Evolutionary conservation across 2,113 vertebrate genomes (phyloP).

Genomic region (Capreolus pygargus): DNA sequence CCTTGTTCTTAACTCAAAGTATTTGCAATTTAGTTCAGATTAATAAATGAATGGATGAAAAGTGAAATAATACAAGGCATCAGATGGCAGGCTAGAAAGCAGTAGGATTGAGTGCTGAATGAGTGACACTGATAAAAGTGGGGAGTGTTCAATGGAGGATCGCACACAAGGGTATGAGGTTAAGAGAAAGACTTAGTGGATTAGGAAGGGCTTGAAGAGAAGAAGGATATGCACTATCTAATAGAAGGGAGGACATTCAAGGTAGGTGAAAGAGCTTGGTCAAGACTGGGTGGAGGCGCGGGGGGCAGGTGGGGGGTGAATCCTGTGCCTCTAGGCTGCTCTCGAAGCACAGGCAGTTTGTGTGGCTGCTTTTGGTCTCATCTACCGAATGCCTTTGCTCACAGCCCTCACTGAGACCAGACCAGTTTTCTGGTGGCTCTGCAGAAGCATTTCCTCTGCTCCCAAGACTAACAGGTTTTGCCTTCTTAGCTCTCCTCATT

Average conservation of each 20-base stretch:
- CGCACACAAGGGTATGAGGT: background rate
- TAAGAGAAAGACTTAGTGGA: background rate
- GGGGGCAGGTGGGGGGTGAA: rapidly evolving
- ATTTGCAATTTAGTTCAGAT: constrained; percentile 3
- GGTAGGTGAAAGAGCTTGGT: background rate
- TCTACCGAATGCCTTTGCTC: background rate
- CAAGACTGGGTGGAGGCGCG: background rate
- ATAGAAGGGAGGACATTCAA: background rate
- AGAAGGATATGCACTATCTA: rapidly evolving
- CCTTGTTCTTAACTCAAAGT: background rate
- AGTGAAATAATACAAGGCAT: background rate
- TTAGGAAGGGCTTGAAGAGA: background rate
- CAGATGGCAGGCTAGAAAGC: background rate
- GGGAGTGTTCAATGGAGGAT: background rate
- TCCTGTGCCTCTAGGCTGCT: too few species aligned
- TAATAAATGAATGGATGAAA: background rate
- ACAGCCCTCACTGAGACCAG: background rate
- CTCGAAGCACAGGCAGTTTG: background rate
- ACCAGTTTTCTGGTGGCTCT: background rate
- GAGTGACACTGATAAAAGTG: background rate
- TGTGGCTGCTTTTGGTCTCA: background rate
- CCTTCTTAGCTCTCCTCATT: background rate
- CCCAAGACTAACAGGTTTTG: background rate
- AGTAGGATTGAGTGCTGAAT: background rate
- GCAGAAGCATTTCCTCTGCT: background rate